Evolutionary conservation across 2,797 vertebrate genomes (phyloP), one percentile per base, ranked within the genome.

Genomic region (Pristis pectinata): DNA sequence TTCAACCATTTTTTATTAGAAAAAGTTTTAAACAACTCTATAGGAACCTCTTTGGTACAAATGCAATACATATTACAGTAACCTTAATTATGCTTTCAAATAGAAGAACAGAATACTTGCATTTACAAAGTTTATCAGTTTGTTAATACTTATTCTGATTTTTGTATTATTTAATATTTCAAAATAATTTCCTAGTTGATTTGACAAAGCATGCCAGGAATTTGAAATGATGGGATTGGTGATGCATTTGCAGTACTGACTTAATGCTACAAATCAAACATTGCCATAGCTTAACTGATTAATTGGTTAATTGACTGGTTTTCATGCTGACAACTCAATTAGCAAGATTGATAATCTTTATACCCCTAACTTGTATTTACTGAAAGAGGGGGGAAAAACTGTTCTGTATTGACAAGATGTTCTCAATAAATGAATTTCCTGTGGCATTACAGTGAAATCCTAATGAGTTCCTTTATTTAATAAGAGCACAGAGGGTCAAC

Each of bases 291-390:
- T 93, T 94, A 74, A 94, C 49, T 94, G 41, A 94, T 74, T 76
- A 94, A 94, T 76, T 94, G 70, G 70, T 13, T 53, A 53, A 94
- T 94, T 44, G 92, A 94, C 94, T 76, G 76, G 92, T 94, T 94
- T 94, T 94, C 70, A 76, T 53, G 41, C 92, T 94, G 92, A 76
- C 67, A 94, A 74, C 92, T 94, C 70, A 94, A 76, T 94, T 94
- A 94, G 92, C 92, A 94, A 94, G 92, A 94, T 94, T 74, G 92
- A 94, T 94, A 49, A 94, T 94, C 37, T 74, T 94, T 94, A 76
- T 76, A 94, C 70, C 70, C 49, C 44, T 94, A 76, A 94, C 70
- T 34, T 94, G 92, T 74, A 94, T 94, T 94, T 56, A 94, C 70
- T 94, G 92, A 74, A 53, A 74, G 49, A 15, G 17, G 59, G 87